Percentiles rank a stretch among this genome's conserved stretches.
Evolutionary conservation across 1,140 invertebrate species (phyloP).

Genomic region (Phenacoccus solenopsis): DNA sequence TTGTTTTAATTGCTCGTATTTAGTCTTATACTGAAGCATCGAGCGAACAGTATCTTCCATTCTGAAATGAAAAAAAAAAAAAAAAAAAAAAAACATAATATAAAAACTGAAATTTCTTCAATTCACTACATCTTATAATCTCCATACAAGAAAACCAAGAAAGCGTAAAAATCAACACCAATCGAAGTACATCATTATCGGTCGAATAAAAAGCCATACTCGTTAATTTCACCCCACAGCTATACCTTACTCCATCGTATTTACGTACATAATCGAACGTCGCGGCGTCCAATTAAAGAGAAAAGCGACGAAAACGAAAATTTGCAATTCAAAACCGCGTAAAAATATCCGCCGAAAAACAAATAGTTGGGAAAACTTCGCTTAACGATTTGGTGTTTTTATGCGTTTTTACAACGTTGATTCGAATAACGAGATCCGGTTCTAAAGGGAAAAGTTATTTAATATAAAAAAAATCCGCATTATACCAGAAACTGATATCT

Average conservation of each 20-base stretch:
- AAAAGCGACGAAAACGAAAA: neutral
- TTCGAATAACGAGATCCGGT: neutral
- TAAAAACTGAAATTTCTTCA: neutral
- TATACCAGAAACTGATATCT: neutral
- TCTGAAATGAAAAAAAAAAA: conserved; percentile 35
- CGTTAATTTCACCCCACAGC: neutral
- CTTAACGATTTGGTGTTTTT: neutral
- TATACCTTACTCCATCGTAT: neutral
- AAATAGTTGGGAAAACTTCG: neutral
- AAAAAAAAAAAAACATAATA: neutral
- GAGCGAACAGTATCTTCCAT: conserved; percentile 60
- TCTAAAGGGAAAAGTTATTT: neutral
- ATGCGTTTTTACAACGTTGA: too few species aligned
- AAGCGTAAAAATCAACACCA: neutral
- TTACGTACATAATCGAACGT: neutral
- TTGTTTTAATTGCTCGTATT: conserved; percentile 62
- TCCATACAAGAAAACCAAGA: too few species aligned
- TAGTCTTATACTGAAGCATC: conserved; percentile 59
- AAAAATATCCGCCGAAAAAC: neutral
- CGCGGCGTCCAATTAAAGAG: neutral
- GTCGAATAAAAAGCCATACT: neutral
- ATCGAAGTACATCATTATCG: neutral
- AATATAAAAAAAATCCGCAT: neutral
- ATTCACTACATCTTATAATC: too few species aligned
- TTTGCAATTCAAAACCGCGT: neutral